Base-by-base conservation (phyloP, 2,797 vertebrate genomes). In the Rhynchonycteris naso region DNA sequence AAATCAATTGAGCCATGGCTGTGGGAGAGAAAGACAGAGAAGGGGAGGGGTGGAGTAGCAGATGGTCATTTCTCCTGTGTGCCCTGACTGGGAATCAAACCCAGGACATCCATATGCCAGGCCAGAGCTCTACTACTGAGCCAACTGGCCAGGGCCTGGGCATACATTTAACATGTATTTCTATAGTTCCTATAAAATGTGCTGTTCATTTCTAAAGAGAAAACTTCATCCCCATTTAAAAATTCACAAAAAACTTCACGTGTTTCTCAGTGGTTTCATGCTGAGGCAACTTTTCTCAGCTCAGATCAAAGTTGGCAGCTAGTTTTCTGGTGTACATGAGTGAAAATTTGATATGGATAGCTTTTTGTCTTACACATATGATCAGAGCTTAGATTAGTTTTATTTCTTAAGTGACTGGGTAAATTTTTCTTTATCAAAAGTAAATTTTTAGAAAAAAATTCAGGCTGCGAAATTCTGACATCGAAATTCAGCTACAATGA, bases 141-240 rank as follows among this genome's bases (percentile, higher is more conserved):
- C 43, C 43, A 43, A 5, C 43, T 43, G 43, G 43, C 43, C 43
- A 43, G 43, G 8, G 43, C 43, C 43, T 43, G 43, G 43, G 43
- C 43, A 43, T 43, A 43, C 43, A 43, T 43, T 43, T 43, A 43
- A 43, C 43, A 43, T 63, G 26, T 63, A 15, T 54, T 18, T 63
- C 19, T 74, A 1, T 33, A 76, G 52, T 76, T 80, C 86, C 47
- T 75, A 1, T 91, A 88, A 81, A 76, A n/a, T 87, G 4, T 26
- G 35, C 63, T 71, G 24, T 93, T 94, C 68, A 68, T 80, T 96
- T 88, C 19, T 80, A 59, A 76, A 59, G 47, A 84, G 63, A 94
- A 91, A 88, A 69, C 81, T 59, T 88, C 33, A 78, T 83, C 26
- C 22, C 24, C 10, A 11, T 69, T 74, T 93, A 56, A 79, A 90